A percentile compares a stretch with the other conserved stretches of the same genome.
Evolutionary conservation across 2,888 invertebrate genomes (phyloP).

Genomic region (Nomada fabriciana): DNA sequence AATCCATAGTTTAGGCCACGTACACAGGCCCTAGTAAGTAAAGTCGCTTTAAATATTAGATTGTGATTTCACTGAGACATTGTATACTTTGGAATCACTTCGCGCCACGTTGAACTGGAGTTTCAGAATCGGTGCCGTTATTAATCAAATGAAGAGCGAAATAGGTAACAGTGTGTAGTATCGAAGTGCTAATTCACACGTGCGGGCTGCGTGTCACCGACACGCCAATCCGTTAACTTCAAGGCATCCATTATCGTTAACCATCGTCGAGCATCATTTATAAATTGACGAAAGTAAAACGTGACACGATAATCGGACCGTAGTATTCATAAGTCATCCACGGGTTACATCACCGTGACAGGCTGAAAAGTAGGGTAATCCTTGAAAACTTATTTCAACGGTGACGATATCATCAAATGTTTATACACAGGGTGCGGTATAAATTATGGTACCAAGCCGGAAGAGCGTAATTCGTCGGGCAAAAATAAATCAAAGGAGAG

Average conservation of each 20-base stretch:
- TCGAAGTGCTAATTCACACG: slow-evolving; percentile 36
- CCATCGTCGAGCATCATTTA: slow-evolving; percentile 40
- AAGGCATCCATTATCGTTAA: slow-evolving; percentile 36
- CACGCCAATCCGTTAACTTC: slow-evolving; percentile 57
- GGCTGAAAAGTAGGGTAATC: too few species aligned
- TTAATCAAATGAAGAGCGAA: slow-evolving; percentile 63
- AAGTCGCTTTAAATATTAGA: background rate
- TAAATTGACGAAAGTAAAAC: slow-evolving; percentile 38
- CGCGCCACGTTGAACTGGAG: slow-evolving; percentile 8
- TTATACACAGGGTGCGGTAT: too few species aligned
- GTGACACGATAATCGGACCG: background rate
- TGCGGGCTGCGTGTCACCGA: slow-evolving; percentile 35
- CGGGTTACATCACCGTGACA: too few species aligned
- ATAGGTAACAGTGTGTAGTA: slow-evolving; percentile 8
- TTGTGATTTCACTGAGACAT: background rate
- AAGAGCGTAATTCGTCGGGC: too few species aligned
- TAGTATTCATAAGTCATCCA: too few species aligned
- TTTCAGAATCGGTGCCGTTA: slow-evolving; percentile 28
- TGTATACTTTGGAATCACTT: slow-evolving; percentile 11
- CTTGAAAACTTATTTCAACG: too few species aligned
- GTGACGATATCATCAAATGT: too few species aligned
- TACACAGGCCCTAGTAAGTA: background rate
- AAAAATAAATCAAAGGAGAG: too few species aligned
- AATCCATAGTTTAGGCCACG: background rate
- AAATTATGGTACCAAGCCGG: too few species aligned